Base-by-base conservation (phyloP, 1,140 invertebrate species). In the Coelopa frigida region DNA sequence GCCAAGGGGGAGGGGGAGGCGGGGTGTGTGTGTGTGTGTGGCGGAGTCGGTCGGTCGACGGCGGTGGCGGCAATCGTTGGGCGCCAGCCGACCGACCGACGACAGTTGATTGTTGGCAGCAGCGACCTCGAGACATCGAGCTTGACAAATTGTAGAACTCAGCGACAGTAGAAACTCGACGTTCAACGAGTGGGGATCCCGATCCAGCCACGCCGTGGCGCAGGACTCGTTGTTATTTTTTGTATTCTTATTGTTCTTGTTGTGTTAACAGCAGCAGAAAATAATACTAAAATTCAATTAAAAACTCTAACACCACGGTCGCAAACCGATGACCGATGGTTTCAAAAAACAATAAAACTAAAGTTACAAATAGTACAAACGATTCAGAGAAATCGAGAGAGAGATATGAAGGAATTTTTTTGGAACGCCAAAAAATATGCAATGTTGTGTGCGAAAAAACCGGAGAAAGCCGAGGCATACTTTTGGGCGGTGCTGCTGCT, bases 91-190 rank as follows among this genome's bases (percentile, higher is more conserved):
- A 42, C 18, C 26, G 12, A 11, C 15, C 21, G 12, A 27, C 12
- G 26, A 42, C 40, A 23, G 21, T 20, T 23, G 32, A 33, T n/a
- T 35, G 17, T 36, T 44, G 32, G 26, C 32, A 36, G 33, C 36
- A 29, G 31, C 43, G 43, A 44, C 43, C 43, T 44, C 43, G 32
- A 44, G 43, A 35, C 43, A 26, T 44, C 31, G 43, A 44, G 43
- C 32, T 33, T 44, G 43, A 44, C 36, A 44, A 44, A 44, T 44
- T 36, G 36, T 44, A 23, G 36, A 44, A 26, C 23, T 24, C 31
- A 31, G 24, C 23, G 32, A 35, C 43, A 44, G 43, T 44, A 24
- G 41, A 43, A 43, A 43, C 27, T 21, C 20, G 33, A 26, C 14
- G 41, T 32, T 43, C 41, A 43, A 43, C 41, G 33, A 43, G 41